Evolutionary conservation across 2,888 invertebrate species (phyloP).

Genomic region (Aphidius colemani): DNA sequence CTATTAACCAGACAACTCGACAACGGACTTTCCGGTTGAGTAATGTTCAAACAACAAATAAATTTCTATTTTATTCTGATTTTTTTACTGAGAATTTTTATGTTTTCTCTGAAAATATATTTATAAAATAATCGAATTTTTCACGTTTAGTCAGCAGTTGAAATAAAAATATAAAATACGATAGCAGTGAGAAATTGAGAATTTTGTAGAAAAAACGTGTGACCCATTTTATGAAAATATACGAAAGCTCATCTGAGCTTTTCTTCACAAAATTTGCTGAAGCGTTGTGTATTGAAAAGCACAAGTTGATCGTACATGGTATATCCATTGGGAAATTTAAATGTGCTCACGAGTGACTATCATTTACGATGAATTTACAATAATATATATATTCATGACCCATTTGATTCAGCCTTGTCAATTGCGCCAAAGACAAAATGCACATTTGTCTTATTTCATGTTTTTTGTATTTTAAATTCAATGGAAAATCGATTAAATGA

Average conservation of each 20-base stretch:
- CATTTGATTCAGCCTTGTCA: constrained; percentile 15
- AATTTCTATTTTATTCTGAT: too few relatives aligned
- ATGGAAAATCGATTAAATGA: background rate
- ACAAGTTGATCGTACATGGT: constrained; percentile 16
- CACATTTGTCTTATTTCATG: background rate
- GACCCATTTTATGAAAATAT: constrained; percentile 25
- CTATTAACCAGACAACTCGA: too few relatives aligned
- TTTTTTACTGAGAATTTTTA: too few relatives aligned
- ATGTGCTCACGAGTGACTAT: constrained; percentile 21
- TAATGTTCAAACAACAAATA: too few relatives aligned
- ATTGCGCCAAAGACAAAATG: background rate
- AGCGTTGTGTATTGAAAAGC: background rate
- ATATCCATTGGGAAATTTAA: constrained; percentile 29
- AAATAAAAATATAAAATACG: background rate
- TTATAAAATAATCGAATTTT: constrained; percentile 12
- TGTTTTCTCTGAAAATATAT: too few relatives aligned
- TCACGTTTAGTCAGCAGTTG: background rate
- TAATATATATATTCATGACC: constrained; percentile 11
- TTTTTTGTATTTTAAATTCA: background rate
- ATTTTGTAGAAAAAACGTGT: constrained; percentile 11
- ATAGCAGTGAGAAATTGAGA: background rate
- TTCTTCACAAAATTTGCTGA: background rate
- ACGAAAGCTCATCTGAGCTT: constrained; percentile 8
- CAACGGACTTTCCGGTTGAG: too few relatives aligned
- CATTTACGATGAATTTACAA: constrained; percentile 2